These are phyloP conservation scores for Lepidurus apus DNA, from an alignment of 1,140 invertebrate genomes.

Conservation along the genomic window DNA sequence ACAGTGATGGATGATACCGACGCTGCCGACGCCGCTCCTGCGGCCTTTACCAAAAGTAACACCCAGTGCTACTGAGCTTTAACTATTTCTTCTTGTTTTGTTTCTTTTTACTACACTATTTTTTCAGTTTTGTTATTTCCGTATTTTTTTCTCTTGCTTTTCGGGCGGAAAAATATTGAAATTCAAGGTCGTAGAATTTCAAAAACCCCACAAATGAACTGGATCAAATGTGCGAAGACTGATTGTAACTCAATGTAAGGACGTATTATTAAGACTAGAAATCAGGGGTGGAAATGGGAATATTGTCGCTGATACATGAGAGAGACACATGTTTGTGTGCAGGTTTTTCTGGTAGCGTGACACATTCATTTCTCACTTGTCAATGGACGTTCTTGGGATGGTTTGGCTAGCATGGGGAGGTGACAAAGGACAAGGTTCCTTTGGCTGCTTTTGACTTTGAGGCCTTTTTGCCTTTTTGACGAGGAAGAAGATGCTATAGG, in stretches of 20 bases:
- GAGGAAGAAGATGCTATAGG: constrained; percentile 11
- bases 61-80: neutral
- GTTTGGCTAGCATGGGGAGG: neutral
- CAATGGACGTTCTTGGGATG: constrained; percentile 7
- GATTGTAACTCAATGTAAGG: too few relatives aligned
- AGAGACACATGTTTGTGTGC: neutral
- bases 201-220: too few relatives aligned
- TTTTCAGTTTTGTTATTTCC: neutral
- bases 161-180: neutral
- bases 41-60: constrained; percentile 10
- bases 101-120: neutral
- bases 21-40: constrained; percentile 19
- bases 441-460: constrained; percentile 10
- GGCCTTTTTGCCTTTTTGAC: neutral
- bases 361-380: constrained; percentile 22
- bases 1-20: constrained; percentile 21
- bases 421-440: constrained; percentile 18
- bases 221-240: too few relatives aligned
- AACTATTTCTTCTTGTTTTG: neutral
- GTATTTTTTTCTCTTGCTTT: neutral
- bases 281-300: neutral
- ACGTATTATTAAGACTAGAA: neutral
- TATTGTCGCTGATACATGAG: constrained; percentile 1
- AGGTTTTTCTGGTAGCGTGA: constrained; percentile 2
- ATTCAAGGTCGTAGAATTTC: neutral